A percentile compares a stretch with the other conserved stretches of the same genome.
phyloP scores from a whole-genome alignment of 2,113 vertebrate genomes.

The Fulmarus glacialis region DNA sequence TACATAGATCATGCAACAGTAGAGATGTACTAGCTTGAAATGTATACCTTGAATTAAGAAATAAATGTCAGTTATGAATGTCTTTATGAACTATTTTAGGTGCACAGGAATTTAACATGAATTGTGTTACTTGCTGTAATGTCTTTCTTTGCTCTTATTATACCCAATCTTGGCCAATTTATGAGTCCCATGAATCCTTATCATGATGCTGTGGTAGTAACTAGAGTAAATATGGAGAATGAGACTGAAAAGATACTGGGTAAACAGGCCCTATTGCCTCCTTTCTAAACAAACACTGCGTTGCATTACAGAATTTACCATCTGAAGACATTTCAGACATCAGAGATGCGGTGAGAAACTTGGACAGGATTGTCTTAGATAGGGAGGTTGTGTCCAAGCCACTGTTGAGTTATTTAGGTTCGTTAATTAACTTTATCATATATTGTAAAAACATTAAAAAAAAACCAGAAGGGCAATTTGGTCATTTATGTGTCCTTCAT shows the following conservation, averaged over 20 bases:
- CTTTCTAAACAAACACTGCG: not conserved
- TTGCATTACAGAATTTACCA: not conserved
- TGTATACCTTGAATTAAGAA: not conserved
- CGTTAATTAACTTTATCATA: not conserved
- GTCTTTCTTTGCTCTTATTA: not conserved
- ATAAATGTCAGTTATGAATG: not conserved
- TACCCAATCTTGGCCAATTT: not conserved
- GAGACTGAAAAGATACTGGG: not conserved
- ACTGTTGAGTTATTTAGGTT: not conserved
- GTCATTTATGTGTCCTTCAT: not conserved
- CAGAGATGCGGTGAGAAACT: not conserved
- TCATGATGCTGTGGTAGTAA: not conserved
- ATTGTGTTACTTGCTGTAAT: not conserved
- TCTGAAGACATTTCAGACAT: not conserved
- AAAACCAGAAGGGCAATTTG: not conserved
- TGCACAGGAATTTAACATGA: not conserved
- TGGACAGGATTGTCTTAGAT: not conserved
- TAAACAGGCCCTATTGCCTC: not conserved
- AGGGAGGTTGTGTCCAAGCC: not conserved
- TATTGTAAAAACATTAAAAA: not conserved
- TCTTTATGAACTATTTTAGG: not conserved
- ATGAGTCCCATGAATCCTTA: fast-evolving
- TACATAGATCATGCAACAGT: not conserved
- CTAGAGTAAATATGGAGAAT: not conserved
- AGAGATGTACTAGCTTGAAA: not conserved